Conservation (phyloP, 2,888 invertebrate species). For the Drosophila recens region DNA sequence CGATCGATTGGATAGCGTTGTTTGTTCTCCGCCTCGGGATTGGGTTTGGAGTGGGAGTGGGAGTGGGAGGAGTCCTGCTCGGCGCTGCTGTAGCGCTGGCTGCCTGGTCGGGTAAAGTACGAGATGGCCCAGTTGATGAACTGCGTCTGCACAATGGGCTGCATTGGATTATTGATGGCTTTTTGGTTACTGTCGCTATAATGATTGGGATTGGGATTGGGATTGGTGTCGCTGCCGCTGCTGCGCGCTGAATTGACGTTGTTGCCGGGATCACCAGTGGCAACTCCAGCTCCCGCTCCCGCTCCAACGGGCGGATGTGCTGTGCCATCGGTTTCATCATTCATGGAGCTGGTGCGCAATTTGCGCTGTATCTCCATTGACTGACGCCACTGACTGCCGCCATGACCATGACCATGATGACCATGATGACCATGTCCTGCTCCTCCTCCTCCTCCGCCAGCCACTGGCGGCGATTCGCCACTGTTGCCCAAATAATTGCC, state of each 20-base stretch:
- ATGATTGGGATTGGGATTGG: no score
- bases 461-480: constrained; percentile 49
- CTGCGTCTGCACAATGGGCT: constrained; percentile 90
- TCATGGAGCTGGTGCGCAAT: constrained; percentile 83
- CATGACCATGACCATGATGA: not conserved
- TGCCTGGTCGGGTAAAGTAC: constrained; percentile 89
- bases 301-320: not conserved
- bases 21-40: constrained; percentile 65
- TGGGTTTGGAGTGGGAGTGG: no score
- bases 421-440: constrained; percentile 2
- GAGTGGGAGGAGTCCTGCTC: constrained; percentile 54
- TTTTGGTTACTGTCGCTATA: constrained; percentile 66
- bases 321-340: constrained; percentile 82
- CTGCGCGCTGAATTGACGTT: constrained; percentile 72
- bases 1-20: constrained; percentile 82
- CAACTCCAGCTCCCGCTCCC: no score
- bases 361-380: constrained; percentile 72
- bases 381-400: constrained; percentile 57
- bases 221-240: constrained; percentile 79
- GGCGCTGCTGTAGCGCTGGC: constrained; percentile 79
- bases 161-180: constrained; percentile 70
- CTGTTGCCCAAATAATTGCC: constrained; percentile 83
- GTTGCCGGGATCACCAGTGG: constrained; percentile 37
- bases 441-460: no score
- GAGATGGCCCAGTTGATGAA: constrained; percentile 95